Conservation (phyloP, 2,888 invertebrate genomes). For the Brachypterus glaber region DNA sequence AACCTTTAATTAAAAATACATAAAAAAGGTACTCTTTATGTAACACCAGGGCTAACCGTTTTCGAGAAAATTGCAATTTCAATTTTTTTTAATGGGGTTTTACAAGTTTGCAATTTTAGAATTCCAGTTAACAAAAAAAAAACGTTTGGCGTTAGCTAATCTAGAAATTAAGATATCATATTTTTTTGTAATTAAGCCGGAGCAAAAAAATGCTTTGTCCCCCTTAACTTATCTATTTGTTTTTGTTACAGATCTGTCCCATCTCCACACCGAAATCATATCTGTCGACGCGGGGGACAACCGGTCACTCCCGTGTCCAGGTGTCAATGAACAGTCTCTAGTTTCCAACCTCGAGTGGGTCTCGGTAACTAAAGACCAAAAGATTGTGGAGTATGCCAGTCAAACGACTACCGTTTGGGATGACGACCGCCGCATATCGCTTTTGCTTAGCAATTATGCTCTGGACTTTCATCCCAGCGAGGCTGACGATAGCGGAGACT, state of each 20-base stretch:
- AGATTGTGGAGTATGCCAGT: constrained; percentile 45
- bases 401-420: constrained; percentile 46
- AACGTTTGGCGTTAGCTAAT: no score
- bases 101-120: no score
- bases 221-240: constrained; percentile 13
- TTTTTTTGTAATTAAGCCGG: no score
- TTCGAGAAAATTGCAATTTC: no score
- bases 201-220: background rate
- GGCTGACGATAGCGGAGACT: constrained; percentile 56
- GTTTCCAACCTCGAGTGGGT: constrained; percentile 56
- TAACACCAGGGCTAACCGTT: no score
- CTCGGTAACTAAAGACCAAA: constrained; percentile 39
- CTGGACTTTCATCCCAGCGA: constrained; percentile 53
- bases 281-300: constrained; percentile 56
- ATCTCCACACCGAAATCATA: constrained; percentile 49
- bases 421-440: constrained; percentile 47
- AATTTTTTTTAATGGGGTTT: no score
- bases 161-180: no score
- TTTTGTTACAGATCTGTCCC: constrained; percentile 49
- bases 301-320: constrained; percentile 56
- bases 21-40: no score
- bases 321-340: constrained; percentile 56
- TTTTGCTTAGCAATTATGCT: constrained; percentile 51
- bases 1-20: no score
- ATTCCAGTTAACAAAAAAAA: no score